Base-by-base conservation (phyloP, 2,113 vertebrate genomes). In the Lucifuga dentata region DNA sequence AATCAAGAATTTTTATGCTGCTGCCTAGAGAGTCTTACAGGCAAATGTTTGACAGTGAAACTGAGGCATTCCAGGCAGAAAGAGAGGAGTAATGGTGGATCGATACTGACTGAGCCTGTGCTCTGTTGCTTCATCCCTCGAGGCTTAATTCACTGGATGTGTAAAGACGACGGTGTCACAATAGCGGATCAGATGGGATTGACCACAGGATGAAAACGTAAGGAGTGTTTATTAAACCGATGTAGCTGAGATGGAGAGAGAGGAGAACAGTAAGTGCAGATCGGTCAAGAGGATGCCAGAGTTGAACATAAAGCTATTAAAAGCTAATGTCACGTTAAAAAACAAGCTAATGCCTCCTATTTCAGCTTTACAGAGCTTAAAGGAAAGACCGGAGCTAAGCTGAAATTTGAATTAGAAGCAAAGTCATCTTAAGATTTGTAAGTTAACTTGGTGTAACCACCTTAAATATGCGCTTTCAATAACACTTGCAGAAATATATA, bases 181-280 rank as follows among this genome's bases (percentile, higher is more conserved):
- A 87, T 82, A 82, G 78, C 52, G 87, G 87, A 89, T 87, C 80
- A 87, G 85, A 85, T 52, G 58, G 81, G 88, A 90, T 90, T 86
- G 88, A 89, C 86, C 79, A 51, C 36, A 11, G 80, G 85, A 86
- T 91, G 76, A 91, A 89, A 89, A 89, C 76, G 78, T 82, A 84
- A 80, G 59, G 75, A 60, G 69, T 88, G 87, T 88, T 88, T 88
- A 89, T 85, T 86, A 87, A 89, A 87, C 56, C 24, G 75, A 83
- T 85, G 83, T 71, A 66, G 75, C 60, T 0, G 26, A 78, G 81
- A 84, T 58, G 70, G 81, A 65, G 50, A 62, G 67, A 0, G 1
- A 33, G 40, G 19, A 44, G 72, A 46, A n/a, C 26, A 68, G 24
- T 15, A 68, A 66, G 53, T 32, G 0, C 17, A 23, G 60, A 58